Evolutionary conservation across 64 coral and sea anemone species (phyloP), one percentile per base, ranked within the genome.

Genomic region (Exaiptasia diaphana): DNA sequence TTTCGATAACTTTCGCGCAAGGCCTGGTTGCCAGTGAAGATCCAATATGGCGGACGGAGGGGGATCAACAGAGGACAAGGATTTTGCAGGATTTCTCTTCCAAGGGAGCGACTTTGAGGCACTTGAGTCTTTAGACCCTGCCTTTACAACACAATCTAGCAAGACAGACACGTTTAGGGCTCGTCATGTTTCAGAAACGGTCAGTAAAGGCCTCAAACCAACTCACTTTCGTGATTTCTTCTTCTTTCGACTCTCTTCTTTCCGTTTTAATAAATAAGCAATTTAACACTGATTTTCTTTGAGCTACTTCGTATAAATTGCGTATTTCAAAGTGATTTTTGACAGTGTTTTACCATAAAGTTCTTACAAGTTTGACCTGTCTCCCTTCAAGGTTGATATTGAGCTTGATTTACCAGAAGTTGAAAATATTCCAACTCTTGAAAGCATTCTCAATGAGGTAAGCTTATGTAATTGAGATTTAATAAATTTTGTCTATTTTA

Each of bases 401-500:
- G 95, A 99, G 50, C 15, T 87, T 9, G 95, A 92, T 64, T 61
- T 99, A 38, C 95, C 95, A 42, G 83, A 87, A 77, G 89, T 99
- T 23, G 84, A 76, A 5, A 88, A 85, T 59, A 92, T 99, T 52
- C 95, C 95, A 67, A 89, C 95, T 53, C 42, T 99, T 29, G 95
- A 99, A 40, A 99, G 95, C 50, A 99, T 99, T 54, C 52, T 99
- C 5, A 99, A 92, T 81, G 95, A 99, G 74, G 95, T 99, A 90
- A 41, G 71, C 40, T 24, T 40, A 5, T n/a, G n/a, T n/a, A n/a
- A n/a, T n/a, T 38, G 31, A 13, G 8, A 59, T 78, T 37, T 42
- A 49, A 27, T 20, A 4, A 7, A 20, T 17, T 4, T 38, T 29
- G 40, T 65, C 2, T 64, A 10, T 26, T 60, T 20, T 44, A 22